Conservation (phyloP, 2,888 invertebrate species). For the Patella ulyssiponensis region DNA sequence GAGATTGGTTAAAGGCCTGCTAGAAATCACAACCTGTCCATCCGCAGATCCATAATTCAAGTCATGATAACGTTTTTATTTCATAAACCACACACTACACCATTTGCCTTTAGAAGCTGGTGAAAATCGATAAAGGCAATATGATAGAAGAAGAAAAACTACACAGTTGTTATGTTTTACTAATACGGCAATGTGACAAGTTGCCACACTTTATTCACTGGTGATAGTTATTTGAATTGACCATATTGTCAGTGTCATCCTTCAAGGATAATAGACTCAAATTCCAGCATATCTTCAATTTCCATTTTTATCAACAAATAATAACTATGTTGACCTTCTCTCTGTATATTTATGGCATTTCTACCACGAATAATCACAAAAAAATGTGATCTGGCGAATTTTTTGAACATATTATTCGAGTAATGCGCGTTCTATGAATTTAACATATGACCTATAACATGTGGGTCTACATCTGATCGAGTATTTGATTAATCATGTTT, state of each 20-base stretch:
- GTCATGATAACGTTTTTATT: slow-evolving; percentile 9
- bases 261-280: background rate
- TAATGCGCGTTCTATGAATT: no score
- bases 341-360: no score
- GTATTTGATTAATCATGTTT: no score
- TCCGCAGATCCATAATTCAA: background rate
- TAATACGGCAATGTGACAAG: no score
- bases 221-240: slow-evolving; percentile 7
- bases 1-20: background rate
- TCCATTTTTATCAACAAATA: background rate
- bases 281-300: background rate
- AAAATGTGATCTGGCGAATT: no score
- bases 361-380: no score
- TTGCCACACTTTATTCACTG: no score
- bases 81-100: slow-evolving; percentile 4
- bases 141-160: background rate
- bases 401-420: no score
- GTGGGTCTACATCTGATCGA: no score
- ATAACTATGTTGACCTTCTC: no score
- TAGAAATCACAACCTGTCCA: slow-evolving; percentile 11
- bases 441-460: no score
- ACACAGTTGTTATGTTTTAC: background rate
- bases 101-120: background rate
- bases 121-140: slow-evolving; percentile 6
- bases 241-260: background rate